Conservation (phyloP, 2,888 invertebrate genomes). For the Drosophila meridiana region DNA sequence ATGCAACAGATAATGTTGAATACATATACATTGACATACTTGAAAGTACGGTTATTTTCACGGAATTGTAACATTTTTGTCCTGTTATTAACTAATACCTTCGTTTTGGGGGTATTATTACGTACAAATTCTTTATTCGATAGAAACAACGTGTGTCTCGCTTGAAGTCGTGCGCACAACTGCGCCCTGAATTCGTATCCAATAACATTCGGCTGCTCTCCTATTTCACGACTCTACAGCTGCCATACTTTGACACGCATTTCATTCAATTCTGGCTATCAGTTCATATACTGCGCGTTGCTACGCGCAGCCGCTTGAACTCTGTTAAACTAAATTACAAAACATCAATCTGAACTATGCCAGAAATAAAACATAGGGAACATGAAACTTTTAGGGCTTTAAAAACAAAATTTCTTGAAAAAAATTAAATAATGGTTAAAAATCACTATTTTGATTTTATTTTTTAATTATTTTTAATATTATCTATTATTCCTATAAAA, state of each 20-base stretch:
- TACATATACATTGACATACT: conserved; percentile 11
- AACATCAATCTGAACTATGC: no score
- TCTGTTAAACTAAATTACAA: not conserved
- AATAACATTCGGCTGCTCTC: conserved; percentile 12
- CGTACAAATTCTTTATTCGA: conserved; percentile 13
- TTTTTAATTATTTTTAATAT: no score
- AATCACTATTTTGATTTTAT: no score
- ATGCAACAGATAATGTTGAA: conserved; percentile 35
- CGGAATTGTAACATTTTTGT: conserved; percentile 38
- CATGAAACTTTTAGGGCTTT: no score
- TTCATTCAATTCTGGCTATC: conserved; percentile 40
- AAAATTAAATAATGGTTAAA: no score
- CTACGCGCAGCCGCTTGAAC: conserved; percentile 31
- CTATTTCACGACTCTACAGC: conserved; percentile 3
- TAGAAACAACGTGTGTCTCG: conserved; percentile 57
- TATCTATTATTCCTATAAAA: no score
- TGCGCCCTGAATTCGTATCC: conserved; percentile 38
- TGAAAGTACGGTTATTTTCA: conserved; percentile 9
- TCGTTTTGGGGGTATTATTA: not conserved
- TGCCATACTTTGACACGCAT: conserved; percentile 7
- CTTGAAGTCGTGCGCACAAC: conserved; percentile 71
- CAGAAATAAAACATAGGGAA: no score
- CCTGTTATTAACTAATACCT: conserved; percentile 13
- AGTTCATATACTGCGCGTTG: conserved; percentile 4
- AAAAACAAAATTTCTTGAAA: no score